Evolutionary conservation across 2,888 invertebrate genomes (phyloP), one percentile per base, ranked within the genome.

Genomic region (Phalangium opilio): DNA sequence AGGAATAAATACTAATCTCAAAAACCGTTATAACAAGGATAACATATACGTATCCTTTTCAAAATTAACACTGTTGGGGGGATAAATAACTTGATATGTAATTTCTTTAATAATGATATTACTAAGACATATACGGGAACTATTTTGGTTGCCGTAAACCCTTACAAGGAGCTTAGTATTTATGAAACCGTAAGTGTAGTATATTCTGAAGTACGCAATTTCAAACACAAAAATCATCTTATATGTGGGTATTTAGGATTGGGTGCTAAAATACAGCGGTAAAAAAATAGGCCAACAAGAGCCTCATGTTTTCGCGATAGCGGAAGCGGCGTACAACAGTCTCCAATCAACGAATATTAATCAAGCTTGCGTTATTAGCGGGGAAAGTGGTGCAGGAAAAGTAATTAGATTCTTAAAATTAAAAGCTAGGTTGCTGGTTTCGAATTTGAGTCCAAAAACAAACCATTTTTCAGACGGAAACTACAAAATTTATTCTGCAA

Each of bases 371-470:
- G 86, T 89, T 47, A 89, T 89, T 72, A 85, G 85, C 35, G 89
- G 89, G 2, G 89, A 89, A 68, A 85, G 85, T 60, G 89, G 90
- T 4, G 87, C 89, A 3, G 90, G 90, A 44, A 90, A 90, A 70
- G 57, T 57, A 53, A 27, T 27, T 27, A 27, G 5, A 27, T 27
- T 27, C 27, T 27, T 7, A 27, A 27, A 27, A 27, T 27, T 7
- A 27, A 4, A 27, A 27, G 4, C 8, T 27, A 27, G 27, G 8
- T 8, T 27, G 27, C 27, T 27, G 8, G 27, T 27, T 27, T 27
- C 27, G n/a, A n/a, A n/a, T n/a, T n/a, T n/a, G n/a, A n/a, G n/a
- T n/a, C n/a, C n/a, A n/a, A n/a, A n/a, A n/a, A n/a, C n/a, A n/a
- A n/a, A n/a, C 27, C 27, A 27, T 40, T 17, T 50, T 45, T 19